These are phyloP conservation scores for Lordiphosa mommai DNA, from an alignment of 1,140 invertebrate genomes.

Conservation along the genomic window DNA sequence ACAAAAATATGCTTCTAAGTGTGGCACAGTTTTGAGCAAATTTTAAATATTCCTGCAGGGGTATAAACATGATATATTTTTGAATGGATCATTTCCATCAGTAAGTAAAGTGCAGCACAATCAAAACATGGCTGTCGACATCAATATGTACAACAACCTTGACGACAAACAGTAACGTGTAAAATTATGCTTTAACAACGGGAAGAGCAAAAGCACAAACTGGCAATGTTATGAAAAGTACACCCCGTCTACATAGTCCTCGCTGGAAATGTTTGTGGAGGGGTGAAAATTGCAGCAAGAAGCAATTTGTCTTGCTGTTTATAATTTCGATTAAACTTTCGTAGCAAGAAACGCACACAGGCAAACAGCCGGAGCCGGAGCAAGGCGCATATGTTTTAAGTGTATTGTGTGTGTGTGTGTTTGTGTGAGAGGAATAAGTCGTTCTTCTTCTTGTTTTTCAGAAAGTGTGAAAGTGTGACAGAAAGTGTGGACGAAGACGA, in stretches of 20 bases:
- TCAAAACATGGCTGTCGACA: neutral
- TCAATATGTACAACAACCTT: slow-evolving; percentile 30
- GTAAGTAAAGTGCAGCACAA: slow-evolving; percentile 20
- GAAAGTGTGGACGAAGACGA: slow-evolving; percentile 66
- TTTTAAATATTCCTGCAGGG: too few relatives aligned
- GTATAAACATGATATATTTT: too few relatives aligned
- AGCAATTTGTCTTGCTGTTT: slow-evolving; percentile 76
- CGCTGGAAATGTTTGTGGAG: slow-evolving; percentile 7
- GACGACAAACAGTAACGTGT: slow-evolving; percentile 39
- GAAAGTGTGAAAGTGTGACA: slow-evolving; percentile 65
- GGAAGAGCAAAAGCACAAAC: slow-evolving; percentile 22
- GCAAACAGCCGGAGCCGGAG: slow-evolving; percentile 8
- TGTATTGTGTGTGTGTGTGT: slow-evolving; percentile 25
- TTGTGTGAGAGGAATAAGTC: slow-evolving; percentile 12
- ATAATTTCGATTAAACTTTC: slow-evolving; percentile 78
- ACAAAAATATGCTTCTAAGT: too few relatives aligned
- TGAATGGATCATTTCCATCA: slow-evolving; percentile 12
- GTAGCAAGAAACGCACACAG: slow-evolving; percentile 38
- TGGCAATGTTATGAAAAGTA: slow-evolving; percentile 7
- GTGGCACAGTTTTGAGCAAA: too few relatives aligned
- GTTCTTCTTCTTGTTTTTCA: slow-evolving; percentile 7
- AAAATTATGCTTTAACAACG: slow-evolving; percentile 34
- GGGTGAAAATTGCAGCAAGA: slow-evolving; percentile 67
- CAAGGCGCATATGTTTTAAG: slow-evolving; percentile 13
- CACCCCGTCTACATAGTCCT: neutral